Conservation (phyloP, 2,888 invertebrate genomes). For the Eugnorisma glareosa region DNA sequence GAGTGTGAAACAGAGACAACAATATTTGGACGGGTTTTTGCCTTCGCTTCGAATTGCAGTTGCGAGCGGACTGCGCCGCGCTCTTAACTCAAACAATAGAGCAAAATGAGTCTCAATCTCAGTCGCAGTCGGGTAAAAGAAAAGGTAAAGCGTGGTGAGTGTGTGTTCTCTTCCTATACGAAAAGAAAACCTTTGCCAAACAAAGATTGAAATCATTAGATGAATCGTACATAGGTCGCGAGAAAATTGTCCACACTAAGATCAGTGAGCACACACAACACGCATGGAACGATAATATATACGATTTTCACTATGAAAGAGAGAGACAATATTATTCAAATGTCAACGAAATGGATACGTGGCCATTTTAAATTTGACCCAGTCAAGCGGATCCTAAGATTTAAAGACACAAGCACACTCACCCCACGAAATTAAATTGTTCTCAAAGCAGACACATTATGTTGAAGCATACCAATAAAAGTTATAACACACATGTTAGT, state of each 20-base stretch:
- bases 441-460: neutral
- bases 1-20: no score
- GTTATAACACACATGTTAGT: constrained; percentile 26
- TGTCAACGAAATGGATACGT: neutral
- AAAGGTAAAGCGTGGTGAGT: no score
- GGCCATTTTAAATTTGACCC: no score
- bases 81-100: no score
- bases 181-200: no score
- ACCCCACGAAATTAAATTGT: neutral
- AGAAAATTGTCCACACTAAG: neutral
- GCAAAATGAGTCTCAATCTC: no score
- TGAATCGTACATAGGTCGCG: neutral
- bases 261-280: neutral
- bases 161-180: neutral
- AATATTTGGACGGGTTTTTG: no score
- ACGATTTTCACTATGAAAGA: no score
- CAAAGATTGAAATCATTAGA: neutral
- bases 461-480: neutral
- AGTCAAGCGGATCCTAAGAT: neutral
- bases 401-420: neutral
- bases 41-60: no score
- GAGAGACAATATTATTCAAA: neutral
- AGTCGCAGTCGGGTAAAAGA: no score
- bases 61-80: no score
- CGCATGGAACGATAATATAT: neutral